phyloP scores from a whole-genome alignment of 2,888 invertebrate genomes.

The Pammene aurita region DNA sequence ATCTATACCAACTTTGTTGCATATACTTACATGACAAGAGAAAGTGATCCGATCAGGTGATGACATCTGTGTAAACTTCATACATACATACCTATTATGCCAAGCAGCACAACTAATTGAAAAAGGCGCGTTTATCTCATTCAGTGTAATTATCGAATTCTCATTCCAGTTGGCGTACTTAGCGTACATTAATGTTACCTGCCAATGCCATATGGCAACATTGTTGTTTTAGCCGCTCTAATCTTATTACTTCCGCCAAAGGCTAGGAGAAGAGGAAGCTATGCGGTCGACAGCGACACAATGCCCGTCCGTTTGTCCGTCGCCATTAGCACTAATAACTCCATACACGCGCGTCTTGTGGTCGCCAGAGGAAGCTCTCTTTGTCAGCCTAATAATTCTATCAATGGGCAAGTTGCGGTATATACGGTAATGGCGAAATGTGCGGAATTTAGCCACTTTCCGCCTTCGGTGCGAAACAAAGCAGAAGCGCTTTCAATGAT shows the following conservation, averaged over 20 bases:
- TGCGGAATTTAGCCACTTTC: conserved; percentile 57
- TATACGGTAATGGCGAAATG: conserved; percentile 70
- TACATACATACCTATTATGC: no score
- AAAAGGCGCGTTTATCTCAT: no score
- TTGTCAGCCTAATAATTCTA: conserved; percentile 72
- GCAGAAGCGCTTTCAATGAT: conserved; percentile 24
- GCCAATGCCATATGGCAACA: background rate
- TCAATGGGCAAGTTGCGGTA: conserved; percentile 75
- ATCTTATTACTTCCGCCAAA: conserved; percentile 39
- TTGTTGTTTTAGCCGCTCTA: conserved; percentile 8
- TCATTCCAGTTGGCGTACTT: no score
- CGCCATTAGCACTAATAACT: conserved; percentile 78
- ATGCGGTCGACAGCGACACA: conserved; percentile 64
- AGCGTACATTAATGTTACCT: no score
- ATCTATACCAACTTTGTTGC: no score
- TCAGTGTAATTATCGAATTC: no score
- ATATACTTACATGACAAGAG: no score
- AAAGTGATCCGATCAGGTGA: no score
- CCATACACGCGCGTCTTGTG: conserved; percentile 68
- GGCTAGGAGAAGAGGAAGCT: conserved; percentile 58
- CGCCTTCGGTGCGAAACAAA: conserved; percentile 31
- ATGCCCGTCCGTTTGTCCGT: conserved; percentile 59
- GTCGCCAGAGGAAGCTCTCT: conserved; percentile 65
- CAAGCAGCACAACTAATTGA: no score
- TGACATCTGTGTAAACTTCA: no score